Conservation (phyloP, 2,888 invertebrate genomes). For the Beris chalybata region DNA sequence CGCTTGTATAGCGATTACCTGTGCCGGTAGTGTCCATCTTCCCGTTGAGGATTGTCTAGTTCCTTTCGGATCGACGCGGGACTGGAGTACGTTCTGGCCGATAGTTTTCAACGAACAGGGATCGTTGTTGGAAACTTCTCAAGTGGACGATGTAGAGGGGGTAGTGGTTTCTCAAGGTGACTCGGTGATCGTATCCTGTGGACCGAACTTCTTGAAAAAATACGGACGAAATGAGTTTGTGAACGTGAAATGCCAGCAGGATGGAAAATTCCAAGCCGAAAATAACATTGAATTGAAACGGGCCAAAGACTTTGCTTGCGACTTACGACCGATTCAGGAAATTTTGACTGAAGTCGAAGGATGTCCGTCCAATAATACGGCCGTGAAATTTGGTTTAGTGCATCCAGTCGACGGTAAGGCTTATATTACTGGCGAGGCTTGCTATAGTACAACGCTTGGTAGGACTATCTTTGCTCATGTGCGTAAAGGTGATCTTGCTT, state of each 20-base stretch:
- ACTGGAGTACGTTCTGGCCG: constrained; percentile 42
- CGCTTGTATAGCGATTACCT: neutral
- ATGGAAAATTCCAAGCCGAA: constrained; percentile 24
- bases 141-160: constrained; percentile 8
- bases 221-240: neutral
- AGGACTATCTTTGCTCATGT: constrained; percentile 45
- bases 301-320: constrained; percentile 43
- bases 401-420: constrained; percentile 44
- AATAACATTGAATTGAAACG: constrained; percentile 26
- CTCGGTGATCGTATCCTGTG: constrained; percentile 28
- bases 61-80: constrained; percentile 38
- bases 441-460: constrained; percentile 43
- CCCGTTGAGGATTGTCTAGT: constrained; percentile 35
- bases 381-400: constrained; percentile 45
- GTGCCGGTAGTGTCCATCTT: constrained; percentile 8
- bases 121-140: constrained; percentile 35
- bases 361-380: constrained; percentile 41
- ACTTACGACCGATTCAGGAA: constrained; percentile 46
- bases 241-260: constrained; percentile 11
- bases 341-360: constrained; percentile 42
- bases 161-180: constrained; percentile 18
- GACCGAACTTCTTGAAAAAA: constrained; percentile 28
- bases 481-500: constrained; percentile 38
- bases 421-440: constrained; percentile 46
- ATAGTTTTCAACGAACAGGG: constrained; percentile 40